Evolutionary conservation across 2,113 vertebrate species (phyloP).

Genomic region (Microcebus lehilahytsara): DNA sequence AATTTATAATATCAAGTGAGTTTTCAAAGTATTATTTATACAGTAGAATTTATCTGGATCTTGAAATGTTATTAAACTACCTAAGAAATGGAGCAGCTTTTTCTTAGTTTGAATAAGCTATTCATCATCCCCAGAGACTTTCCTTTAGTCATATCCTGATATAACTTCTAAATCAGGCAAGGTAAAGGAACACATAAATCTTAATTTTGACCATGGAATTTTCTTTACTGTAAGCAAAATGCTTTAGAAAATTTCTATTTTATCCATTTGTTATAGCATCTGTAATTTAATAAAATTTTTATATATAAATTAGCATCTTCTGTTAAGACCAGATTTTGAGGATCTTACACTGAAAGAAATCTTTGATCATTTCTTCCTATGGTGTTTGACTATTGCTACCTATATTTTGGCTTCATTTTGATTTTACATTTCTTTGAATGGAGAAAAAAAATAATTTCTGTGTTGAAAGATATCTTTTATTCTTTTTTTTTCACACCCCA

Average conservation of each 20-base stretch:
- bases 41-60: constrained; percentile 9
- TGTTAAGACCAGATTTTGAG: neutral
- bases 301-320: neutral
- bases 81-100: neutral
- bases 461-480: neutral
- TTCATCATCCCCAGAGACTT: neutral
- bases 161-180: neutral
- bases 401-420: neutral
- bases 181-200: neutral
- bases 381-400: neutral
- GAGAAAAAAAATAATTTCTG: neutral
- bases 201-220: constrained; percentile 4
- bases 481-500: no score
- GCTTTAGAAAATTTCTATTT: neutral
- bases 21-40: neutral
- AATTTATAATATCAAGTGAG: neutral
- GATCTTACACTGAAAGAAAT: neutral
- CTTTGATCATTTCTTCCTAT: neutral
- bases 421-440: neutral
- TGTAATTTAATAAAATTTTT: neutral
- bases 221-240: constrained; percentile 5
- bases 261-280: neutral
- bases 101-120: neutral
- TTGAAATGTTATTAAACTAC: constrained; percentile 1
- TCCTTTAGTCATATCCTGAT: neutral